phyloP scores from a whole-genome alignment of 2,888 invertebrate genomes.

The Epistrophe eligans region DNA sequence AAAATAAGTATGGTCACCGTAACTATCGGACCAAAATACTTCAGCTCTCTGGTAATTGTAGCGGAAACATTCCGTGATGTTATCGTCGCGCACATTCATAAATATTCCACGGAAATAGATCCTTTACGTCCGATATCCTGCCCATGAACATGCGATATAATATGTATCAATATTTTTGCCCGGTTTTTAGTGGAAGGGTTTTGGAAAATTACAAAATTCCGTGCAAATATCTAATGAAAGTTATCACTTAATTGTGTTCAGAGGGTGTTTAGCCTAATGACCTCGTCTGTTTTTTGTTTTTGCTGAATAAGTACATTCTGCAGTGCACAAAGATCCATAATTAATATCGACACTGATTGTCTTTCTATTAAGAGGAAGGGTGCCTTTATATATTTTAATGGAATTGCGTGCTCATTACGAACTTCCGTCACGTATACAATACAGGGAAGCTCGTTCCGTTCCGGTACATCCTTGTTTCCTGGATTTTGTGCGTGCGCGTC shows the following conservation, averaged over 20 bases:
- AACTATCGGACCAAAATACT: too few species aligned
- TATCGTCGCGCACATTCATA: slow-evolving; percentile 59
- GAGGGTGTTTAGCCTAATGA: slow-evolving; percentile 71
- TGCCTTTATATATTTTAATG: slow-evolving; percentile 54
- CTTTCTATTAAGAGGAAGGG: background rate
- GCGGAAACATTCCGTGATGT: slow-evolving; percentile 67
- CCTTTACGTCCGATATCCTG: slow-evolving; percentile 65
- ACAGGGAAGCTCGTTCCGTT: slow-evolving; percentile 21
- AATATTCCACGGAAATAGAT: slow-evolving; percentile 74
- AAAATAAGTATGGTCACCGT: background rate
- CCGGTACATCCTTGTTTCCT: slow-evolving; percentile 51
- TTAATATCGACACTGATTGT: slow-evolving; percentile 68
- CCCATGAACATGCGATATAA: slow-evolving; percentile 41
- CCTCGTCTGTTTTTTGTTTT: slow-evolving; percentile 36
- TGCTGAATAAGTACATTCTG: background rate
- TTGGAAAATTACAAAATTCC: slow-evolving; percentile 71
- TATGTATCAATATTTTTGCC: background rate
- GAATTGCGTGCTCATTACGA: slow-evolving; percentile 57
- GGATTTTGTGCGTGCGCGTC: slow-evolving; percentile 64
- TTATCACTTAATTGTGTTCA: slow-evolving; percentile 63
- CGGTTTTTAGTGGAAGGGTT: slow-evolving; percentile 14
- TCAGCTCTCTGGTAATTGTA: slow-evolving; percentile 67
- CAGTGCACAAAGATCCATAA: slow-evolving; percentile 52
- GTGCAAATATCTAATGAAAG: slow-evolving; percentile 62
- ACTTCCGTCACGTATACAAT: slow-evolving; percentile 69